These are phyloP conservation scores for Sarotherodon lohbergeri DNA, from an alignment of 2,113 vertebrate genomes.

Conservation along the genomic window DNA sequence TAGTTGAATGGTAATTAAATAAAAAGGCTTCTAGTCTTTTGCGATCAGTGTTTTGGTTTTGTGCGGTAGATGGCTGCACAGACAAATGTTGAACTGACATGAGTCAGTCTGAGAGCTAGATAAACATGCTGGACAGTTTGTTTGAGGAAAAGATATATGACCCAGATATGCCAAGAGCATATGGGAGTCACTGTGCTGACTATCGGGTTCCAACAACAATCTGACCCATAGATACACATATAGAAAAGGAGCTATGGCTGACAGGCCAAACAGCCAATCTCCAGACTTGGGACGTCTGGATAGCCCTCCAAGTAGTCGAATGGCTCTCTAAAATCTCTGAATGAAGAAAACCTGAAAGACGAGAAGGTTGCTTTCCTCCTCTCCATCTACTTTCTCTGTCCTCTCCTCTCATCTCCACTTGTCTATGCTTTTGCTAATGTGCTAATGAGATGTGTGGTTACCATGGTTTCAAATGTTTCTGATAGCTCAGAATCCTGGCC, in stretches of 20 bases:
- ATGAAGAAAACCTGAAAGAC: not conserved
- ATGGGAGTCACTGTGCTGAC: constrained; percentile 13
- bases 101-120: not conserved
- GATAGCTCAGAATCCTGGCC: constrained; percentile 34
- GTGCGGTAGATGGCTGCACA: not conserved
- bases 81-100: not conserved
- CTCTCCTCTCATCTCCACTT: not conserved
- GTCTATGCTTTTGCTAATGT: constrained; percentile 21
- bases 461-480: constrained; percentile 64
- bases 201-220: not conserved
- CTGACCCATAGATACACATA: not conserved
- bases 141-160: constrained; percentile 28
- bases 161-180: constrained; percentile 14
- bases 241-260: not conserved
- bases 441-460: constrained; percentile 44
- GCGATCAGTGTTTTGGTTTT: not conserved
- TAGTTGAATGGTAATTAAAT: not conserved
- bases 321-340: not conserved
- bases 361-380: not conserved
- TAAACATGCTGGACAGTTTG: constrained; percentile 9
- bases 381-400: not conserved
- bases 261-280: not conserved
- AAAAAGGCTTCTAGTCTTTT: not conserved
- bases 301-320: not conserved
- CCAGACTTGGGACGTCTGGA: not conserved